Evolutionary conservation across 1,140 invertebrate genomes (phyloP), one percentile per base, ranked within the genome.

Genomic region (Neodiprion pinetum): DNA sequence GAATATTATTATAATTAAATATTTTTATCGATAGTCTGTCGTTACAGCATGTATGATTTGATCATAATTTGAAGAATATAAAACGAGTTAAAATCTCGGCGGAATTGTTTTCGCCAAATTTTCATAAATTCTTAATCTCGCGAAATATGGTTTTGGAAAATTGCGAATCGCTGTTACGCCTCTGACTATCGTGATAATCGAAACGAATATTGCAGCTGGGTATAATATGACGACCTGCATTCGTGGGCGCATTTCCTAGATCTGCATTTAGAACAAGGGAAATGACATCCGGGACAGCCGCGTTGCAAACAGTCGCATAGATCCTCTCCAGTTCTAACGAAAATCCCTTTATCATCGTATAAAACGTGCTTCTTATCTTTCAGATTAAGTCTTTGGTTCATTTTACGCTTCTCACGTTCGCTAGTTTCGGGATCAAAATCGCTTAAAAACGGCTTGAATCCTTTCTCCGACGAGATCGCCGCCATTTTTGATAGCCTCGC

Each of bases 281-380:
- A 94, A 83, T 95, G 94, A 87, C 95, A 96, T 1, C 95, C 95
- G 1, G 91, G 86, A 80, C 95, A 96, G 7, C 87, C 86, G 66
- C 88, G 82, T 72, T 92, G 90, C 23, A 96, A 84, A 82, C 95
- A 96, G 84, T 96, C 95, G 81, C 95, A 96, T 1, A 96, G 76
- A 87, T 96, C 93, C 67, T 89, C 85, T 8, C 92, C 91, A 40
- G 91, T 91, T 61, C 72, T 89, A 40, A 78, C 89, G 74, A 71
- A 86, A 67, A 76, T 87, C 76, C 84, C 89, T 76, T 76, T 89
- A 78, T 88, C 86, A 40, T 88, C 84, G 67, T 89, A 88, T 8
- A 87, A 14, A 40, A 67, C 73, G 1, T 82, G 78, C 21, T 80
- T 83, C 76, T 84, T 88, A 17, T 72, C 79, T 40, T 78, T 81